These are phyloP conservation scores for Pasiphila rectangulata DNA, from an alignment of 2,888 invertebrate species.

Conservation along the genomic window DNA sequence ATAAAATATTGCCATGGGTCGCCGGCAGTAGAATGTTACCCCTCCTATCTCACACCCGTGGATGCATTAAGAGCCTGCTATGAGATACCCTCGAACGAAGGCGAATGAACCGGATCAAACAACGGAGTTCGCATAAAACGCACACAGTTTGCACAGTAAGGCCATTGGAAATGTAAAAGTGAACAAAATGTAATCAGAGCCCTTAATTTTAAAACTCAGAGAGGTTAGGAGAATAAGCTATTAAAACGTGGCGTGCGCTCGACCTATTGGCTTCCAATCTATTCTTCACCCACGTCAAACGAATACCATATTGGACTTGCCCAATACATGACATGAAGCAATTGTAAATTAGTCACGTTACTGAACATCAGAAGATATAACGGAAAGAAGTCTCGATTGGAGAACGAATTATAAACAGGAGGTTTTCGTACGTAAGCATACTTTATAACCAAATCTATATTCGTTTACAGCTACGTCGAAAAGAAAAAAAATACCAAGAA, in stretches of 20 bases:
- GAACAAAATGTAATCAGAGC: no score
- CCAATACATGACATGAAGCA: conserved; percentile 11
- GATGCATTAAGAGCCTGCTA: no score
- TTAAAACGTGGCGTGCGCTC: conserved; percentile 41
- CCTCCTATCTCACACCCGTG: no score
- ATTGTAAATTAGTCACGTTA: conserved; percentile 14
- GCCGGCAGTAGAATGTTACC: no score
- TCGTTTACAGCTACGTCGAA: no score
- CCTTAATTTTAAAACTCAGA: conserved; percentile 42
- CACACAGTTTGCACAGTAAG: conserved; percentile 1
- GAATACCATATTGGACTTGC: conserved; percentile 15
- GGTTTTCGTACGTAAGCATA: no score
- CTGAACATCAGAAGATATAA: not conserved
- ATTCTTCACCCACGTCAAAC: conserved; percentile 42
- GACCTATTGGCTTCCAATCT: conserved; percentile 61
- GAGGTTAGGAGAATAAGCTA: conserved; percentile 45
- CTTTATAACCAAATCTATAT: no score
- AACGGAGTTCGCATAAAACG: conserved; percentile 2
- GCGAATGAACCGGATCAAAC: conserved; percentile 9
- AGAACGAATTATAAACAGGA: no score
- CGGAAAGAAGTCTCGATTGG: not conserved
- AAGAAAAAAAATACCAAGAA: no score
- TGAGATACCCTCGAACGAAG: no score
- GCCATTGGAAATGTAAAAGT: conserved; percentile 21
- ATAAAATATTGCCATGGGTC: no score